These are phyloP conservation scores for Sisor rabdophorus DNA, from an alignment of 2,113 vertebrate genomes.

Conservation along the genomic window DNA sequence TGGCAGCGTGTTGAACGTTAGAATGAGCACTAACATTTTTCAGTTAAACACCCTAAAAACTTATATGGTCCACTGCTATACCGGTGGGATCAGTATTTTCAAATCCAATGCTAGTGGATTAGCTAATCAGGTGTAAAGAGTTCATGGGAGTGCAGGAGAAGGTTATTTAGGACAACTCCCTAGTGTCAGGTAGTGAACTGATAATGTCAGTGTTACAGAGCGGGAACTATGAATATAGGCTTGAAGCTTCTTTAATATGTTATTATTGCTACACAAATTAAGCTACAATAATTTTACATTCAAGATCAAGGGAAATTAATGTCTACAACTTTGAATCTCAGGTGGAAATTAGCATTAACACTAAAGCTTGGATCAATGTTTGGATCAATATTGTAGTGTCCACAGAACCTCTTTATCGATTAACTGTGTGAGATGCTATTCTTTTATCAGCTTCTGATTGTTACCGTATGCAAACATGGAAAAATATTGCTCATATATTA, in stretches of 20 bases:
- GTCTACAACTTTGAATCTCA: neutral
- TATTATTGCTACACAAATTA: neutral
- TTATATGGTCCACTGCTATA: neutral
- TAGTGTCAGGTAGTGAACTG: neutral
- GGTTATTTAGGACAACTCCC: neutral
- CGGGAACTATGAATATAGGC: neutral
- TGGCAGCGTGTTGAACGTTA: conserved; percentile 22
- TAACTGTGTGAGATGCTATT: conserved; percentile 1
- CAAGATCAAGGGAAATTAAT: no score
- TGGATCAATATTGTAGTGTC: conserved; percentile 31
- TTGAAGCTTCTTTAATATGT: neutral
- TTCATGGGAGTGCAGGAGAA: neutral
- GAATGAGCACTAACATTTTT: conserved; percentile 1
- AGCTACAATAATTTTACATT: no score
- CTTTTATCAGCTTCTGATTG: neutral
- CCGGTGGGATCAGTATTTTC: conserved; percentile 43
- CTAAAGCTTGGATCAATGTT: neutral
- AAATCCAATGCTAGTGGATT: conserved; percentile 55
- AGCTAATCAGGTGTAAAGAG: conserved; percentile 33
- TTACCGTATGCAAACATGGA: neutral
- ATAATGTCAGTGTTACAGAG: neutral
- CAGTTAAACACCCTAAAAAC: neutral
- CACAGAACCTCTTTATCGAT: conserved; percentile 32
- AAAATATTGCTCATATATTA: neutral
- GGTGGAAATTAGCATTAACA: neutral